A percentile compares a stretch with the other conserved stretches of the same genome.
These are phyloP conservation scores for Thysanoteuthis rhombus DNA, from an alignment of 2,888 invertebrate species.

Conservation along the genomic window DNA sequence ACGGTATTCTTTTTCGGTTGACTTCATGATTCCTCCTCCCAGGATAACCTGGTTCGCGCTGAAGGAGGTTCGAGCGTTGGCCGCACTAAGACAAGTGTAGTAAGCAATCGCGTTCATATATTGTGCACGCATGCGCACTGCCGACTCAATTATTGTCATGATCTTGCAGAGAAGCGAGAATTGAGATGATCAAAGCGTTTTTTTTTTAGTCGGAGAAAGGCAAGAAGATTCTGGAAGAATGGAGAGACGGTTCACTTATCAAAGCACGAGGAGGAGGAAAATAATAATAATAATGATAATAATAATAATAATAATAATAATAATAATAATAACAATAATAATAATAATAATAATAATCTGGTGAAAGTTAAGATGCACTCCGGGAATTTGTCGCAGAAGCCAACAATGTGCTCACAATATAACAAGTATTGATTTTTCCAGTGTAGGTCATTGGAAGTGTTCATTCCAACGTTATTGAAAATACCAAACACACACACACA, in stretches of 20 bases:
- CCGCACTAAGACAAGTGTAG: not conserved
- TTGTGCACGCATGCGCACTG: not conserved
- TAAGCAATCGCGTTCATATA: not conserved
- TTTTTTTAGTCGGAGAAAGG: not conserved
- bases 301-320: not conserved
- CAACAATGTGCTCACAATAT: not conserved
- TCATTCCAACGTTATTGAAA: not conserved
- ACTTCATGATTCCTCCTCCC: not conserved
- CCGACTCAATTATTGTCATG: slow-evolving; percentile 12
- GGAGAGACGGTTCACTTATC: not conserved
- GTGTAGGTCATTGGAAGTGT: not conserved
- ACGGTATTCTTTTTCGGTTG: not conserved
- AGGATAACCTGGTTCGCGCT: not conserved
- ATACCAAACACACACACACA: not conserved
- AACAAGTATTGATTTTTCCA: not conserved
- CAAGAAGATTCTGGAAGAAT: not conserved
- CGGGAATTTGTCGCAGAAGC: not conserved
- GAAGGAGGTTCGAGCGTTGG: not conserved
- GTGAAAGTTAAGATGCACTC: not conserved
- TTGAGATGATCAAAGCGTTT: not conserved
- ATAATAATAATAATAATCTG: not conserved
- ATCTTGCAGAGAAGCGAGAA: not conserved
- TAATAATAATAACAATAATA: not conserved
- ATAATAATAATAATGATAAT: not conserved
- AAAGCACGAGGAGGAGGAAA: not conserved